phyloP scores from a whole-genome alignment of 2,113 vertebrate species.

The Gallinago media region DNA sequence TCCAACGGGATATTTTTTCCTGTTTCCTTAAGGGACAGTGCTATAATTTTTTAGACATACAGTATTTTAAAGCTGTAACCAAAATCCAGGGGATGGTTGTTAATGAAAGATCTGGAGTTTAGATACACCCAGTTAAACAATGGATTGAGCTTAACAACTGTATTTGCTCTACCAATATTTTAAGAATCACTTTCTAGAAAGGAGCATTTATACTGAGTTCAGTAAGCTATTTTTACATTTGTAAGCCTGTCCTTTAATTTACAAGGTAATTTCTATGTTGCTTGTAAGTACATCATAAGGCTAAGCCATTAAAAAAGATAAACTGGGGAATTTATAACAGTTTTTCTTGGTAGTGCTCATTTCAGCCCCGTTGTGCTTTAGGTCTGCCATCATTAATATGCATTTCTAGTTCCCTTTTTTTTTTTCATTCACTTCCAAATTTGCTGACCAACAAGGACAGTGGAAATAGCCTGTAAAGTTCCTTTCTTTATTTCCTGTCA shows the following conservation, averaged over 20 bases:
- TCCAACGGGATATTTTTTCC: background rate
- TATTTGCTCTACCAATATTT: conserved; percentile 20
- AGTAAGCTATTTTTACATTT: background rate
- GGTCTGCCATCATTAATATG: conserved; percentile 29
- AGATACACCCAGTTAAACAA: background rate
- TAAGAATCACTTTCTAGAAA: background rate
- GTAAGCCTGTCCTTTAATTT: background rate
- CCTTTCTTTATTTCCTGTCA: conserved; percentile 36
- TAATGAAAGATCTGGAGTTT: background rate
- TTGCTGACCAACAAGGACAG: conserved; percentile 54
- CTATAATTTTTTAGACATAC: background rate
- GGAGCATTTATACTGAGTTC: background rate
- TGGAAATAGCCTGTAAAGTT: conserved; percentile 60
- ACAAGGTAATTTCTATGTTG: background rate
- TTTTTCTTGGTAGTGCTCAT: background rate
- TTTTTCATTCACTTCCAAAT: conserved; percentile 35
- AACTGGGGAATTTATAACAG: background rate
- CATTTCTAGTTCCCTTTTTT: conserved; percentile 42
- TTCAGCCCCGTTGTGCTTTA: background rate
- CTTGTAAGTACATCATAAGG: background rate
- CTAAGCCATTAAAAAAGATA: background rate
- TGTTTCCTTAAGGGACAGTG: background rate
- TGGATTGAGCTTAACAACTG: background rate
- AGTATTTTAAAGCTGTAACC: background rate
- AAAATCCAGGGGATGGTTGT: background rate